phyloP scores from a whole-genome alignment of 2,888 invertebrate species.

The Noctua fimbriata region DNA sequence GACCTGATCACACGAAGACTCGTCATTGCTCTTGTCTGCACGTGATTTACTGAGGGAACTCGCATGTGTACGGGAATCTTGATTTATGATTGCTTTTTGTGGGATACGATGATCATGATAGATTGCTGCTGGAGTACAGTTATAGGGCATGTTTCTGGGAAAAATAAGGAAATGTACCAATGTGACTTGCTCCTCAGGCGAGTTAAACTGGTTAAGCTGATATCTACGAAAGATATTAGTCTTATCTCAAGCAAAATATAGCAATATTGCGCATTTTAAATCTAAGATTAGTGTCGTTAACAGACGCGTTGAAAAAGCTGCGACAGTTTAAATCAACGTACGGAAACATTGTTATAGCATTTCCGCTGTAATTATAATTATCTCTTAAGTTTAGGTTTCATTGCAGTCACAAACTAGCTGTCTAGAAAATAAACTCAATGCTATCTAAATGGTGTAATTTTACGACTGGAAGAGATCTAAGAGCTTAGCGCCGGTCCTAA shows the following conservation, averaged over 20 bases:
- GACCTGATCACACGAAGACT: conserved; percentile 72
- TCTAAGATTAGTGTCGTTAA: neutral
- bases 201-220: neutral
- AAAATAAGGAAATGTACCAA: neutral
- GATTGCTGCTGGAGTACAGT: neutral
- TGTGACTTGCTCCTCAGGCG: neutral
- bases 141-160: neutral
- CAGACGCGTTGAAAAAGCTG: neutral
- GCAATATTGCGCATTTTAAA: neutral
- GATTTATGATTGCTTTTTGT: conserved; percentile 31
- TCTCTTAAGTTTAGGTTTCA: neutral
- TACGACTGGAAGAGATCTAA: conserved; percentile 24
- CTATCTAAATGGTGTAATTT: conserved; percentile 33
- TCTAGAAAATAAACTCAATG: conserved; percentile 3
- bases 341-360: neutral
- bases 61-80: conserved; percentile 11
- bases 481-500: conserved; percentile 17
- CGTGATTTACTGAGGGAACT: conserved; percentile 48
- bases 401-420: conserved; percentile 1
- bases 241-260: neutral
- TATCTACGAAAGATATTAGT: neutral
- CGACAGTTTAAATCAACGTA: neutral
- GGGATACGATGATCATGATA: conserved; percentile 13
- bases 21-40: conserved; percentile 33
- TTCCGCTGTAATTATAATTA: neutral